phyloP scores from a whole-genome alignment of 2,888 invertebrate genomes.

The Copidosoma aretas region DNA sequence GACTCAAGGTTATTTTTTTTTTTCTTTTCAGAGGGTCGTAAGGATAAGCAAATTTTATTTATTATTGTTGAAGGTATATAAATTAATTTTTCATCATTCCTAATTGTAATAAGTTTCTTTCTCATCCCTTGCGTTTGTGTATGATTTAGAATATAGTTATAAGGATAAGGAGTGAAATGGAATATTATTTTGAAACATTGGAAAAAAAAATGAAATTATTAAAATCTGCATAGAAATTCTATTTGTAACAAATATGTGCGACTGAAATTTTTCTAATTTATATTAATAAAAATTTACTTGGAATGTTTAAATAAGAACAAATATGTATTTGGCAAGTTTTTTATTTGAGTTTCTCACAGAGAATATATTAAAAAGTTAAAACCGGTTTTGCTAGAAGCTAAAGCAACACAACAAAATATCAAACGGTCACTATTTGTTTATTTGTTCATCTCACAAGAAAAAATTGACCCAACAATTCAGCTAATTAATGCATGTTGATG shows the following conservation, averaged over 20 bases:
- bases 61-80: conserved; percentile 38
- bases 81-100: conserved; percentile 37
- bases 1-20: neutral
- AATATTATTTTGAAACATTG: conserved; percentile 32
- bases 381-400: conserved; percentile 36
- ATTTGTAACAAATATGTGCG: conserved; percentile 34
- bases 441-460: conserved; percentile 58
- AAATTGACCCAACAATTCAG: conserved; percentile 53
- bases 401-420: conserved; percentile 44
- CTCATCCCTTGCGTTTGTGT: conserved; percentile 22
- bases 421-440: conserved; percentile 55
- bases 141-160: conserved; percentile 26
- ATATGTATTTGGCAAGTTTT: conserved; percentile 33
- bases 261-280: conserved; percentile 34
- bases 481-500: conserved; percentile 40
- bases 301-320: conserved; percentile 25
- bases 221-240: conserved; percentile 32
- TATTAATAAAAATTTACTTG: conserved; percentile 32
- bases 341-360: conserved; percentile 39
- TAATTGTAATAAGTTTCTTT: conserved; percentile 29
- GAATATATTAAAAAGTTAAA: conserved; percentile 38
- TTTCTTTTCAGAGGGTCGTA: conserved; percentile 41
- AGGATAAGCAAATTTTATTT: conserved; percentile 24
- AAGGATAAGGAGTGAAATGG: conserved; percentile 29
- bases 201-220: conserved; percentile 26